Conservation (phyloP, 2,113 vertebrate genomes). For the Bambusicola thoracicus region DNA sequence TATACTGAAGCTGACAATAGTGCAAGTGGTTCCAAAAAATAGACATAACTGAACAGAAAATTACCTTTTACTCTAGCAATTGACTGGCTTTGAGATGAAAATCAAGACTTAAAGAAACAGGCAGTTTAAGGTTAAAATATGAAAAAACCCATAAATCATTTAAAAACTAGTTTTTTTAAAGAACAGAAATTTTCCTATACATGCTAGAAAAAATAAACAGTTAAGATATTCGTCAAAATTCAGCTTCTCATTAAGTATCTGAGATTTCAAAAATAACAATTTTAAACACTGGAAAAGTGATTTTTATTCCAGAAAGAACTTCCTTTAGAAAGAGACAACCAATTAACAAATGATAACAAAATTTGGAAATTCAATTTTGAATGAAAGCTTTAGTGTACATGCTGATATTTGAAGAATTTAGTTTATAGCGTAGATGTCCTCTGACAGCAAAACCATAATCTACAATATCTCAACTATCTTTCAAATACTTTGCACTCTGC, state of each 20-base stretch:
- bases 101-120: neutral
- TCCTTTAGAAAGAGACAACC: neutral
- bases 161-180: neutral
- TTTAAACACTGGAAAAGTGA: neutral
- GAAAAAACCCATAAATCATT: neutral
- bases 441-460: neutral
- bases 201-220: neutral
- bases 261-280: neutral
- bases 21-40: neutral
- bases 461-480: neutral
- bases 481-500: neutral
- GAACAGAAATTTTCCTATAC: neutral
- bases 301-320: neutral
- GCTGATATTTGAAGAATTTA: neutral
- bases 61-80: neutral
- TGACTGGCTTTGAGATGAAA: neutral
- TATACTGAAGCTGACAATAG: neutral
- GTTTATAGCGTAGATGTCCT: neutral
- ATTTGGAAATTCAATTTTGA: neutral
- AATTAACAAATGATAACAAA: neutral
- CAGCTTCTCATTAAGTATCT: neutral
- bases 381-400: neutral
- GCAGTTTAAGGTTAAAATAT: neutral
- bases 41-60: neutral
- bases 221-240: neutral